phyloP scores from a whole-genome alignment of 2,888 invertebrate species.

The Macaria liturata region DNA sequence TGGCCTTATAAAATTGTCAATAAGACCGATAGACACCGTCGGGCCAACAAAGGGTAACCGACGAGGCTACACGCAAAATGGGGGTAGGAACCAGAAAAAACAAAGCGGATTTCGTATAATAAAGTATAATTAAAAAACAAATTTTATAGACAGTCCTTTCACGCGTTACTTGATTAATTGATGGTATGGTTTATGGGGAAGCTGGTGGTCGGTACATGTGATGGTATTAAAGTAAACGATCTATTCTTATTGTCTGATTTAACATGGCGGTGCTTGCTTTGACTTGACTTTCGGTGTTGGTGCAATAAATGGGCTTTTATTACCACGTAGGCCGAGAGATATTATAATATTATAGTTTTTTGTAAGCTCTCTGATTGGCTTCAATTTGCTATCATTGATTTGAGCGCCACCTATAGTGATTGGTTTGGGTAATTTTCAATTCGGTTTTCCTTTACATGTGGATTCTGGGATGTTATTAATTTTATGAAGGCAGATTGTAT shows the following conservation, averaged over 20 bases:
- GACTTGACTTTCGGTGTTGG: constrained; percentile 50
- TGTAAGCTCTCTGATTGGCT: constrained; percentile 41
- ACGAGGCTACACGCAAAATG: constrained; percentile 39
- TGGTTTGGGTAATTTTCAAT: constrained; percentile 33
- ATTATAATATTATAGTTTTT: constrained; percentile 43
- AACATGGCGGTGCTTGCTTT: constrained; percentile 59
- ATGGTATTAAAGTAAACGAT: constrained; percentile 58
- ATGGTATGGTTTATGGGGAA: constrained; percentile 66
- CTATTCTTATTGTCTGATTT: constrained; percentile 64
- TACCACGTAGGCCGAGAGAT: constrained; percentile 36
- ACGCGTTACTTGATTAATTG: constrained; percentile 72
- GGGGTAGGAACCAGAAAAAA: constrained; percentile 58
- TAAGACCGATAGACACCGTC: constrained; percentile 57
- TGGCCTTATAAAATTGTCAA: constrained; percentile 81
- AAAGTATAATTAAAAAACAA: constrained; percentile 77
- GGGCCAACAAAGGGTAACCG: too few species aligned
- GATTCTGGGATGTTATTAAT: constrained; percentile 10
- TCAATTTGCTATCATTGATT: constrained; percentile 49
- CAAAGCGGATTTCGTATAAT: constrained; percentile 77
- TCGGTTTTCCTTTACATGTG: constrained; percentile 8
- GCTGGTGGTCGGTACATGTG: constrained; percentile 55
- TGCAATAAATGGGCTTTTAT: constrained; percentile 64
- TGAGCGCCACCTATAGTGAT: constrained; percentile 52
- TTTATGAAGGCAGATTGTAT: constrained; percentile 2
- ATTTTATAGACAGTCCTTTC: constrained; percentile 71